Base-by-base conservation (phyloP, 1,140 invertebrate species). In the Drosophila burlai region DNA sequence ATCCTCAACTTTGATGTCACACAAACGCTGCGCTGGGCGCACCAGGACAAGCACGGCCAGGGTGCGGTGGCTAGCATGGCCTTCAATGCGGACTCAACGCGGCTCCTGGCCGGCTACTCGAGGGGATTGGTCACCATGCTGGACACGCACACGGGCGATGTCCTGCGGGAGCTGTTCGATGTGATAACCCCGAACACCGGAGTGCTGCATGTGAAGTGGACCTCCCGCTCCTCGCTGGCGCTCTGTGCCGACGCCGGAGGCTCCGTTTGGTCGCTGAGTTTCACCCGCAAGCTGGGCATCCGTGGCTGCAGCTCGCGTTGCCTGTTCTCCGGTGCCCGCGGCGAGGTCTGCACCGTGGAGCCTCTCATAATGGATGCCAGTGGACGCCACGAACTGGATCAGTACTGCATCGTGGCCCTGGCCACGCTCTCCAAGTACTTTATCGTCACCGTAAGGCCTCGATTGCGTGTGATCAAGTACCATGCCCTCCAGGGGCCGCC, bases 181-280 rank as follows among this genome's bases (percentile, higher is more conserved):
- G 96, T 97, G 29, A 97, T 98, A 84, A 97, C 97, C 6, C 96
- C 97, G 16, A 96, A 97, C 75, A 97, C 97, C 69, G 97, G 97
- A 36, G 97, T 98, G 9, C 93, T 99, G 50, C 96, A 97, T 93
- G 94, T 99, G 94, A 97, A 96, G 94, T 98, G 95, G 94, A 93
- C 94, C 31, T 93, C 93, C 0, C 67, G 87, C 26, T 84, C 93
- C 36, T 95, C 95, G 7, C 92, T 97, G 55, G 97, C 97, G 8
- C 93, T 99, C 16, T 97, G 97, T 54, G 96, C 97, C 24, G 98
- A 99, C 93, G 99, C 97, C 67, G 98, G 98, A 16, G 99, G 99
- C 3, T 99, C 98, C n/a, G 98, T 99, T 4, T 99, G 99, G 95
- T 97, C 99, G 83, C 94, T 99, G 15, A 97, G 96, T 84, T 98